Conservation (phyloP, 2,113 vertebrate species). For the Connochaetes taurinus region DNA sequence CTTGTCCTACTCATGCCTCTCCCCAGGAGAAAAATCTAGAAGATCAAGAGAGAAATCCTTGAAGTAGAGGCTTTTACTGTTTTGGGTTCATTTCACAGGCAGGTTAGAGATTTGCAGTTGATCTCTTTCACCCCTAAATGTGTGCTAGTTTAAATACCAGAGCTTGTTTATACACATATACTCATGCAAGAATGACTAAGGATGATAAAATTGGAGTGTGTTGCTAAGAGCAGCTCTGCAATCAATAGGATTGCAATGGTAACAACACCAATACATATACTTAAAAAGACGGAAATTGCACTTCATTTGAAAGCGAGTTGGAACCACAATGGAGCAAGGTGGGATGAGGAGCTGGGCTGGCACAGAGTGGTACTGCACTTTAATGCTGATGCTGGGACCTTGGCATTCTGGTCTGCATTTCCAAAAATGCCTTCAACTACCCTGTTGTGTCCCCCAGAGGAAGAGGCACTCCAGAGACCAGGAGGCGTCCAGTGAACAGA, state of each 20-base stretch:
- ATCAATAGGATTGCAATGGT: conserved; percentile 74
- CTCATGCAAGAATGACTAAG: conserved; percentile 76
- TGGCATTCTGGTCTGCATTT: not conserved
- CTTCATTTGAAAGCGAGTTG: conserved; percentile 72
- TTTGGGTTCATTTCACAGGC: conserved; percentile 62
- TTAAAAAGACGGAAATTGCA: conserved; percentile 76
- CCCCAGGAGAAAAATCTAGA: not conserved
- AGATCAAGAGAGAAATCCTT: not conserved
- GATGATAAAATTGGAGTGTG: conserved; percentile 76
- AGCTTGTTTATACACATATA: conserved; percentile 70
- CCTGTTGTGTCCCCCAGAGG: not conserved
- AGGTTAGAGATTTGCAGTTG: conserved; percentile 70
- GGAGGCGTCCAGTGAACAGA: not conserved
- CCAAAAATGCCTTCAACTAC: not conserved
- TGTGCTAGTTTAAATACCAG: conserved; percentile 74
- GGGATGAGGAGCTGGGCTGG: conserved; percentile 41
- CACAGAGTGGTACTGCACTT: not conserved
- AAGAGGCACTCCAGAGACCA: not conserved
- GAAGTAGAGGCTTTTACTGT: conserved; percentile 22
- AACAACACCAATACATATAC: conserved; percentile 71
- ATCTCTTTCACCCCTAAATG: conserved; percentile 65
- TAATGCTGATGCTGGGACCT: not conserved
- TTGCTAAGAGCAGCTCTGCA: conserved; percentile 74
- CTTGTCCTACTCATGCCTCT: not conserved
- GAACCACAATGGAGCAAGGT: conserved; percentile 56